phyloP scores from a whole-genome alignment of 2,113 vertebrate genomes.

The Otocyon megalotis region DNA sequence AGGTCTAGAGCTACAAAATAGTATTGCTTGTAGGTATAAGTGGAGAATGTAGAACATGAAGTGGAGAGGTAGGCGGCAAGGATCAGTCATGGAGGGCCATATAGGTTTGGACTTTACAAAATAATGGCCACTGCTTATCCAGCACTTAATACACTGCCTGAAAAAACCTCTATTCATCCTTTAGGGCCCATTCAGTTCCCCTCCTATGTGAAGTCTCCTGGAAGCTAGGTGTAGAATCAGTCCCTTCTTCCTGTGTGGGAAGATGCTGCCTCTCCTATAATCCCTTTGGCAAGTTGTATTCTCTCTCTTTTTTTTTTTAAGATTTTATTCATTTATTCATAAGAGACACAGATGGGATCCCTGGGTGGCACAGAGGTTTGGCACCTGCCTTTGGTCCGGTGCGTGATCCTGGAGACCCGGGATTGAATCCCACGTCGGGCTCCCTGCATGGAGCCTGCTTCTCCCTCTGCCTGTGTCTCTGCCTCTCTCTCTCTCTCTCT shows the following conservation, averaged over 20 bases:
- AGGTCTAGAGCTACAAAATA: neutral
- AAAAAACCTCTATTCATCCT: neutral
- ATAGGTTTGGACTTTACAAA: constrained; percentile 17
- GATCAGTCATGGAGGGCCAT: neutral
- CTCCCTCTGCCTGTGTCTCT: too few relatives aligned
- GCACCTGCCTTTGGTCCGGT: too few relatives aligned
- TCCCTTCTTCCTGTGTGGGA: neutral
- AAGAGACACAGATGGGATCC: too few relatives aligned
- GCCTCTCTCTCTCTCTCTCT: too few relatives aligned
- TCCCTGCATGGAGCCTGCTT: too few relatives aligned
- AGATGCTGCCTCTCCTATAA: constrained; percentile 74
- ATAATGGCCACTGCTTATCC: neutral
- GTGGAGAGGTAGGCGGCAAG: neutral
- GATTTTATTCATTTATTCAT: too few relatives aligned
- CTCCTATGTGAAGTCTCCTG: neutral
- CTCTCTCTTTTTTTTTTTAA: neutral
- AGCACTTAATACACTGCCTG: neutral
- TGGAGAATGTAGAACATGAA: neutral
- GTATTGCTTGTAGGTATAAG: neutral
- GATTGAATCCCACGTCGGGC: too few relatives aligned
- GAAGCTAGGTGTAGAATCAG: neutral
- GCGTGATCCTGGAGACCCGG: too few relatives aligned
- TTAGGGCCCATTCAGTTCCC: neutral
- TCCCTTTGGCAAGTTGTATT: constrained; percentile 68
- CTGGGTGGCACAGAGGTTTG: too few relatives aligned